Evolutionary conservation across 92 coral and sea anemone genomes (phyloP), one percentile per base, ranked within the genome.

Genomic region (Heteractis magnifica): DNA sequence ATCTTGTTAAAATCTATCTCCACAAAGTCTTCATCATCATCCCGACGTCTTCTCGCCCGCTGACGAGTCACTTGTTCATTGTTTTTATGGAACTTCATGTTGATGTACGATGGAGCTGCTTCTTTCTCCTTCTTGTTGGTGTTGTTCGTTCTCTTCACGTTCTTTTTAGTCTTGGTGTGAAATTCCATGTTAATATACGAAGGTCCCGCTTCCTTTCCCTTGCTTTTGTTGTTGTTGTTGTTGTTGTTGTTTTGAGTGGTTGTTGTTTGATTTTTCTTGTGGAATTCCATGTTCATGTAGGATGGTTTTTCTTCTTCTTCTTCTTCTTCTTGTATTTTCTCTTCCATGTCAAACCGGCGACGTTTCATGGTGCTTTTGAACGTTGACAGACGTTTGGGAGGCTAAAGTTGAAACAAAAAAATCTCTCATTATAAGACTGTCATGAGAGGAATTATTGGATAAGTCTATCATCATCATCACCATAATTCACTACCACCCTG

Each of bases 201-300:
- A 10, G 87, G 87, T 11, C 10, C 59, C 11, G 19, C 75, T 49
- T 75, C 77, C 6, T 50, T 19, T 11, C 78, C 41, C 6, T 14
- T 50, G 64, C 15, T 71, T 2, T 4, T 79, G 19, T 62, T 53
- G 77, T 8, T 44, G 77, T 73, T 73, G 59, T 53, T 52, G 23
- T 78, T 75, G 0, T 68, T 65, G 51, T 52, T 21, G 56, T 44
- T 56, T 18, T 85, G 12, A 15, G n/a, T 12, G 73, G 2, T 60
- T 14, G 2, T 75, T 20, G 13, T 65, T 56, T 5, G 85, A 51
- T 48, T 65, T 26, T 77, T 82, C 55, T 84, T 77, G 71, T 81
- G 93, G 72, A 86, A 90, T 49, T 88, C 87, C 16, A 90, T 76
- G 80, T 93, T 91, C 23, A 91, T 84, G 78, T 91, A 88, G 4